Evolutionary conservation across 2,113 vertebrate species (phyloP).

Genomic region (sheep (Ovis aries)): DNA sequence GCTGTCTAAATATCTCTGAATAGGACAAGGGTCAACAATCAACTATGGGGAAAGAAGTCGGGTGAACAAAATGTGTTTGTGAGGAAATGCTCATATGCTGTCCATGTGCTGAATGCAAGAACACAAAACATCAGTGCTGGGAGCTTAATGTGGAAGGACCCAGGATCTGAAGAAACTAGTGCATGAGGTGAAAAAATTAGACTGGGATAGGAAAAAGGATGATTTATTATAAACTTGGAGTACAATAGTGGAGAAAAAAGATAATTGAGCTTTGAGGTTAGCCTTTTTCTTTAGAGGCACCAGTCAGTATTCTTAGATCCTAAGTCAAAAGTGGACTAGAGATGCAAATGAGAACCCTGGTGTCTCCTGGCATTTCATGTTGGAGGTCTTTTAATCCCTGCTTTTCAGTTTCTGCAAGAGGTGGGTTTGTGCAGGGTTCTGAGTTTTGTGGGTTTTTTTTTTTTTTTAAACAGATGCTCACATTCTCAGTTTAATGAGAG

Average conservation of each 20-base stretch:
- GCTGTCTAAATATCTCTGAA: background rate
- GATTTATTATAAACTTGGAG: background rate
- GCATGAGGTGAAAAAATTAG: background rate
- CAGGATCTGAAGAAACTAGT: background rate
- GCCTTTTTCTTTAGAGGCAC: background rate
- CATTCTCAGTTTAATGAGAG: background rate
- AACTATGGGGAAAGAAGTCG: background rate
- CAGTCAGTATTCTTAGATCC: background rate
- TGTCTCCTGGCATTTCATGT: rapidly evolving
- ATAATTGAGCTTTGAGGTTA: background rate
- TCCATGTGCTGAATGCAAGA: background rate
- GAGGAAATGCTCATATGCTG: background rate
- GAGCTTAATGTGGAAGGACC: background rate
- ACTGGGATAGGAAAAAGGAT: background rate
- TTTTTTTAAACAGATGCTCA: background rate
- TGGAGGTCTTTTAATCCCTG: background rate
- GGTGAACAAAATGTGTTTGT: background rate
- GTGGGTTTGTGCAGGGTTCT: background rate
- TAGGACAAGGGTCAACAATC: background rate
- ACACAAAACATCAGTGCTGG: background rate
- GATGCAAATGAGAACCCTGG: background rate
- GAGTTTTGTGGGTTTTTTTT: background rate
- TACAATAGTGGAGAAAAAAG: background rate
- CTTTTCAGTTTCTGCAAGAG: background rate
- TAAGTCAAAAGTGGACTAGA: background rate